Evolutionary conservation across 2,888 invertebrate genomes (phyloP).

Genomic region (Eilema griseolum): DNA sequence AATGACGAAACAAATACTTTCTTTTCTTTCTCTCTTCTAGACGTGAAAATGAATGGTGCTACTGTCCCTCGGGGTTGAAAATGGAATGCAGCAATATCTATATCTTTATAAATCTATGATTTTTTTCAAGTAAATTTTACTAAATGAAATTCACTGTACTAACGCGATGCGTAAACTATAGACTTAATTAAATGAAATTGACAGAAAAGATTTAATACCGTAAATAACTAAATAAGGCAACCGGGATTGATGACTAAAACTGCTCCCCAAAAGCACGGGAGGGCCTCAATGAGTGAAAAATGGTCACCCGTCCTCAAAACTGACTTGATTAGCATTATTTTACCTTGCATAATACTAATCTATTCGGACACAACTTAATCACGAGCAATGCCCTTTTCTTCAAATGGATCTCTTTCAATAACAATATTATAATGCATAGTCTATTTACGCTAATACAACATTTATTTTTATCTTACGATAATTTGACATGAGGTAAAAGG

Average conservation of each 20-base stretch:
- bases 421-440: not conserved
- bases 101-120: not conserved
- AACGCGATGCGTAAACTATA: no score
- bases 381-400: not conserved
- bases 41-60: not conserved
- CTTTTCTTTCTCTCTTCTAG: conserved; percentile 22
- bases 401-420: not conserved
- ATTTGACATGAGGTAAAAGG: conserved; percentile 22
- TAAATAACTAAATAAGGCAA: not conserved
- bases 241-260: no score
- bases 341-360: not conserved
- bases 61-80: not conserved
- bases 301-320: no score
- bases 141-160: no score
- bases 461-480: conserved; percentile 20
- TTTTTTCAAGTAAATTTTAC: not conserved
- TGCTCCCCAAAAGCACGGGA: no score
- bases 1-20: conserved; percentile 49
- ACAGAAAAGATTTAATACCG: no score
- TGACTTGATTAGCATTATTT: no score
- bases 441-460: conserved; percentile 4
- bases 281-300: no score
- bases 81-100: not conserved
- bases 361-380: not conserved
- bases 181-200: no score